Percentiles rank a stretch among this genome's conserved stretches.
Evolutionary conservation across 2,113 vertebrate species (phyloP).

Genomic region (Bostrychus sinensis): DNA sequence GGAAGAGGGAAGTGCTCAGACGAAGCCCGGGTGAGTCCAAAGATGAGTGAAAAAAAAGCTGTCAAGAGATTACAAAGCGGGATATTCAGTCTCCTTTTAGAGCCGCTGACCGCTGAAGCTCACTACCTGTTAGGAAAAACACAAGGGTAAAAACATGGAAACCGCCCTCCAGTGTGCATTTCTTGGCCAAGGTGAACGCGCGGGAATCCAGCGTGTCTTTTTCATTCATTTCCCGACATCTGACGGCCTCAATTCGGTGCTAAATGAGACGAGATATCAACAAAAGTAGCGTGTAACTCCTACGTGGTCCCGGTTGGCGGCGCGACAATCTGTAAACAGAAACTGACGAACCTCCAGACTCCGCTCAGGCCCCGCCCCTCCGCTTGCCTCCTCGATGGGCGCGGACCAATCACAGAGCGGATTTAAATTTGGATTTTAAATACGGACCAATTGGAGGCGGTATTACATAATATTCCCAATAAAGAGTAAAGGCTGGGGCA

Average conservation of each 20-base stretch:
- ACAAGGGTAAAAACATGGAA: slow-evolving; percentile 49
- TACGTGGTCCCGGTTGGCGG: slow-evolving; percentile 66
- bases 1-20: background rate
- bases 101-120: slow-evolving; percentile 35
- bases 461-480: slow-evolving; percentile 68
- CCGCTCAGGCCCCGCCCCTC: slow-evolving; percentile 51
- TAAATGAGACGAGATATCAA: slow-evolving; percentile 21
- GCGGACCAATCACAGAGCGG: slow-evolving; percentile 66
- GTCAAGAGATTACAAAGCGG: slow-evolving; percentile 59
- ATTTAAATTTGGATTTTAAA: slow-evolving; percentile 70
- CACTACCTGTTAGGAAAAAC: slow-evolving; percentile 73
- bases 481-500: slow-evolving; percentile 45
- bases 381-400: slow-evolving; percentile 3
- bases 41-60: slow-evolving; percentile 38
- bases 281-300: slow-evolving; percentile 49
- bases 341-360: slow-evolving; percentile 47
- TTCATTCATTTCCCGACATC: slow-evolving; percentile 58
- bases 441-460: slow-evolving; percentile 69
- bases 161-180: slow-evolving; percentile 60
- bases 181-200: slow-evolving; percentile 21
- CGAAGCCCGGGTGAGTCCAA: slow-evolving; percentile 15
- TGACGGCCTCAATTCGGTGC: slow-evolving; percentile 4
- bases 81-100: slow-evolving; percentile 46
- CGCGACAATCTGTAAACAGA: slow-evolving; percentile 63
- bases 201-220: background rate